Evolutionary conservation across 2,797 vertebrate species (phyloP).

Genomic region (Myotis daubentonii): DNA sequence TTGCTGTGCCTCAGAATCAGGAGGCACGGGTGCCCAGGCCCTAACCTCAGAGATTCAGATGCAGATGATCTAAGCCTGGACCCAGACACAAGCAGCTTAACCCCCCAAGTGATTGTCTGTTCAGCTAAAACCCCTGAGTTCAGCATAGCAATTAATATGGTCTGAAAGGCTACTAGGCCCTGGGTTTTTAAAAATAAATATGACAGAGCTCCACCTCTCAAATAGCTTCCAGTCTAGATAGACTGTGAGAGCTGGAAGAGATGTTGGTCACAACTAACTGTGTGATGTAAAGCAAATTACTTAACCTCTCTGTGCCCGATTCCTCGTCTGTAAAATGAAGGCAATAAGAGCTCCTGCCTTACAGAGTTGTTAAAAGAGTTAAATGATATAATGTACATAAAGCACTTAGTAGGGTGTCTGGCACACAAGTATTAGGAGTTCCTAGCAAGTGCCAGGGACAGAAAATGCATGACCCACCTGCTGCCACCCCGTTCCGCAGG

Average conservation of each 20-base stretch:
- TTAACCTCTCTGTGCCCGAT: neutral
- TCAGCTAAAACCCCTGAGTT: neutral
- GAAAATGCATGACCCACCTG: neutral
- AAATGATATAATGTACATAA: neutral
- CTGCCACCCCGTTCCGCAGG: neutral
- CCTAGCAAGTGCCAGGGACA: neutral
- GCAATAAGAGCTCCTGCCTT: neutral
- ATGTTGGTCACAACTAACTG: neutral
- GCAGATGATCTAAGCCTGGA: neutral
- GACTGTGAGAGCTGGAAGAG: neutral
- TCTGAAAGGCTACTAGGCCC: neutral
- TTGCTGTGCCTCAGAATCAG: neutral
- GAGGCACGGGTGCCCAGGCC: neutral
- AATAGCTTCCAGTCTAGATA: neutral
- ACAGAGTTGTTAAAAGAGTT: neutral
- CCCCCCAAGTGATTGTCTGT: neutral
- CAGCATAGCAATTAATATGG: neutral
- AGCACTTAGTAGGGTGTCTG: neutral
- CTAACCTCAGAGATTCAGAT: neutral
- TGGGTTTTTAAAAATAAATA: neutral
- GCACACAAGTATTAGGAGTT: neutral
- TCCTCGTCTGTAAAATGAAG: neutral
- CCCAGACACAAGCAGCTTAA: neutral
- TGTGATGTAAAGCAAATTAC: neutral
- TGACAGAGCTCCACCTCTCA: neutral